These are phyloP conservation scores for Anadara kagoshimensis DNA, from an alignment of 1,140 invertebrate genomes.

Conservation along the genomic window DNA sequence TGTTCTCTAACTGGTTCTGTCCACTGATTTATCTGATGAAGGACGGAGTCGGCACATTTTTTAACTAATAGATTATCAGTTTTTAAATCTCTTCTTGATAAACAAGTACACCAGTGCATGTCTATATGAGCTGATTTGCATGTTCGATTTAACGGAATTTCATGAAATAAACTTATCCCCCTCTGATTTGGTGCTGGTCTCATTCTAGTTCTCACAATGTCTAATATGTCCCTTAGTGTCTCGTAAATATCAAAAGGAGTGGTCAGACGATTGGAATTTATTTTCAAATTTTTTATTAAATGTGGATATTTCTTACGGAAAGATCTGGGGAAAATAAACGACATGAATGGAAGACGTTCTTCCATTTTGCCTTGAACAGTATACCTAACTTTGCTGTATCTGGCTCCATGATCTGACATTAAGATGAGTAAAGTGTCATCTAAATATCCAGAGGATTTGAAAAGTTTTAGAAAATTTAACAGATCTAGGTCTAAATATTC, in stretches of 20 bases:
- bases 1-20: constrained; percentile 39
- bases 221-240: constrained; percentile 79
- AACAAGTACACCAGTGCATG: constrained; percentile 90
- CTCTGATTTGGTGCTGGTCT: constrained; percentile 48
- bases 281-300: constrained; percentile 51
- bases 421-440: constrained; percentile 72
- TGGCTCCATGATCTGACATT: constrained; percentile 77
- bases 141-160: constrained; percentile 82
- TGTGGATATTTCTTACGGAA: constrained; percentile 80
- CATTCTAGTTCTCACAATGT: constrained; percentile 63
- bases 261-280: constrained; percentile 79
- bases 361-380: constrained; percentile 91
- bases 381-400: constrained; percentile 78
- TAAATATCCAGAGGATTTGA: constrained; percentile 56
- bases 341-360: constrained; percentile 91
- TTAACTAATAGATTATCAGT: constrained; percentile 46
- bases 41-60: constrained; percentile 54
- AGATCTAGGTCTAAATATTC: constrained; percentile 87
- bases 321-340: constrained; percentile 82
- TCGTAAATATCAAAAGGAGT: constrained; percentile 91
- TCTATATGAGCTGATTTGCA: constrained; percentile 85
- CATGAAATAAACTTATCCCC: constrained; percentile 85
- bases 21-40: constrained; percentile 63
- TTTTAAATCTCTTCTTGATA: constrained; percentile 76
- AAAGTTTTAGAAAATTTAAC: constrained; percentile 74